phyloP scores from a whole-genome alignment of 2,113 vertebrate species.

The Polypterus bichir region DNA sequence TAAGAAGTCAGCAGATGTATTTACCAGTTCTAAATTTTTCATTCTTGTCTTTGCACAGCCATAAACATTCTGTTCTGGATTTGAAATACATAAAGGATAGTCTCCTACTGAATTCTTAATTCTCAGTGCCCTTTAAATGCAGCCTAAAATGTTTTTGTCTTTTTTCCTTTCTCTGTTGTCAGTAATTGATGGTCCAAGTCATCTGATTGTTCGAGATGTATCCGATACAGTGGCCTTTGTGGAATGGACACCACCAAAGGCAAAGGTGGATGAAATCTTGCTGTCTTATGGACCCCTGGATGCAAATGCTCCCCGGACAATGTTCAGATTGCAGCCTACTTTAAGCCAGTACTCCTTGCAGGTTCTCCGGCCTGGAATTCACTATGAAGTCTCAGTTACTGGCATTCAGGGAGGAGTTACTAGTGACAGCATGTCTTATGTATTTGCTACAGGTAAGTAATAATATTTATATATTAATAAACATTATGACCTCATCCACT shows the following conservation, averaged over 20 bases:
- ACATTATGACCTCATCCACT: background rate
- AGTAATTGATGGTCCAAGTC: constrained; percentile 86
- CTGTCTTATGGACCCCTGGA: constrained; percentile 74
- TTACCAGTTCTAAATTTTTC: no score
- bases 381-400: constrained; percentile 67
- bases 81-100: background rate
- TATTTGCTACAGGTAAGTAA: constrained; percentile 80
- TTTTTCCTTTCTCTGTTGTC: background rate
- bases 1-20: no score
- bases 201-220: constrained; percentile 80
- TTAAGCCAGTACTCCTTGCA: constrained; percentile 92
- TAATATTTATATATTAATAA: background rate
- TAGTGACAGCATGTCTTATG: constrained; percentile 60
- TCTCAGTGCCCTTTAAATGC: background rate
- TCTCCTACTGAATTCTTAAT: background rate
- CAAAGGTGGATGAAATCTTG: constrained; percentile 81
- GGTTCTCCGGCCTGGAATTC: constrained; percentile 75
- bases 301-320: constrained; percentile 68
- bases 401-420: constrained; percentile 70
- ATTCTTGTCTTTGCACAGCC: no score
- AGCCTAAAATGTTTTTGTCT: background rate
- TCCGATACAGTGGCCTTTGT: constrained; percentile 90
- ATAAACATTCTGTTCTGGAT: no score
- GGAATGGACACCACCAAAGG: constrained; percentile 78
- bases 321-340: constrained; percentile 82